Percentiles rank a stretch among this genome's conserved stretches.
These are phyloP conservation scores for Osmerus mordax DNA, from an alignment of 2,113 vertebrate genomes.

Conservation along the genomic window DNA sequence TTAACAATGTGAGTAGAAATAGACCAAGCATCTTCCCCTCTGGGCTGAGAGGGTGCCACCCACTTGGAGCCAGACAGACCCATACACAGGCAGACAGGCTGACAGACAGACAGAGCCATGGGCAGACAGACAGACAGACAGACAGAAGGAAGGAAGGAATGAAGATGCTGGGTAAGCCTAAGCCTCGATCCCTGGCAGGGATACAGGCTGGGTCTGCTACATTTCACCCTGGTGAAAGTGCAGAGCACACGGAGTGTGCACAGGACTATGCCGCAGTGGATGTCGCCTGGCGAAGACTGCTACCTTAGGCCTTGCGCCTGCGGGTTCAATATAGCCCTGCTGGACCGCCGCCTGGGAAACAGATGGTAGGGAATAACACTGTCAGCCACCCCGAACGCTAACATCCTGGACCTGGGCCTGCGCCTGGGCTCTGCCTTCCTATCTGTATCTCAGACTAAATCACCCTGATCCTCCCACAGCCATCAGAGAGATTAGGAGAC, in stretches of 20 bases:
- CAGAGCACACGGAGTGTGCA: conserved; percentile 34
- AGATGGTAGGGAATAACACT: conserved; percentile 74
- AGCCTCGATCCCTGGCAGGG: conserved; percentile 31
- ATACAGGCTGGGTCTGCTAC: conserved; percentile 28
- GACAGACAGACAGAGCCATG: neutral
- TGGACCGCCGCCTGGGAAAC: conserved; percentile 70
- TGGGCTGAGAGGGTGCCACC: conserved; percentile 31
- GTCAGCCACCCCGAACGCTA: conserved; percentile 65
- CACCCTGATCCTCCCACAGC: conserved; percentile 51
- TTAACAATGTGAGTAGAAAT: conserved; percentile 26
- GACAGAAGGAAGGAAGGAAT: conserved; percentile 46
- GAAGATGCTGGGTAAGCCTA: conserved; percentile 35
- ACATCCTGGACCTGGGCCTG: conserved; percentile 63
- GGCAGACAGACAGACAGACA: conserved; percentile 48
- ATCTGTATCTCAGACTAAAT: conserved; percentile 45
- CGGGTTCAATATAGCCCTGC: conserved; percentile 54
- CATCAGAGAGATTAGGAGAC: conserved; percentile 63
- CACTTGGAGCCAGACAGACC: conserved; percentile 11
- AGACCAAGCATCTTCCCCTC: conserved; percentile 32
- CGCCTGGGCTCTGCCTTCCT: conserved; percentile 52
- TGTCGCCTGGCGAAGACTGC: conserved; percentile 43
- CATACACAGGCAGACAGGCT: neutral
- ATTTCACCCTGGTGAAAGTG: conserved; percentile 38
- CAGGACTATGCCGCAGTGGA: conserved; percentile 35
- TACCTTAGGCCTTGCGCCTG: conserved; percentile 45